Base-by-base conservation (phyloP, 2,113 vertebrate species). In the Acinonyx jubatus region DNA sequence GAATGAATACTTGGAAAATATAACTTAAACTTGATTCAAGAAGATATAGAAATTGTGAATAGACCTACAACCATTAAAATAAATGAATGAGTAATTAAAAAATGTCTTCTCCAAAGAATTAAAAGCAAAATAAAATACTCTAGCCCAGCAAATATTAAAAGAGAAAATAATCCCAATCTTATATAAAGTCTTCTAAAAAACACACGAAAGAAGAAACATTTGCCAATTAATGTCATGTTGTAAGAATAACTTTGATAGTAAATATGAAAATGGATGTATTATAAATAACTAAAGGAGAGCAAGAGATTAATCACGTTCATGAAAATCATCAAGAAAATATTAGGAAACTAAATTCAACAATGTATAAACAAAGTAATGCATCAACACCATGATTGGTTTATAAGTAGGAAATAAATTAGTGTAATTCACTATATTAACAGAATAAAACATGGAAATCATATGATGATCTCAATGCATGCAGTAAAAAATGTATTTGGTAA, bases 271-370 rank as follows among this genome's bases (percentile, higher is more conserved):
- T 38, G 48, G 13, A 16, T 27, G 25, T 73, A 82, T 36, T 68
- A 84, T 61, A 85, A 21, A 66, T 38, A 85, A 33, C n/a, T 36
- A 74, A 81, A 88, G 3, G 6, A 38, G 38, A 88, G 48, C 52
- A 63, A 61, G n/a, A 63, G 21, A 36, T 33, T 14, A 92, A 66
- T 61, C 29, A 63, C 18, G 65, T 57, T 84, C 50, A 69, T 50
- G 14, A 71, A 88, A 78, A 71, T 31, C 89, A 82, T 79, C n/a
- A 94, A 88, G 68, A 94, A 94, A 94, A 93, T 81, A 71, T 82
- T 91, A 91, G 36, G 45, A 87, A 90, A 11, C 29, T 50, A 92
- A 76, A 76, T 86, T 92, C 5, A 84, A n/a, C 50, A 50, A 78
- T 61, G 23, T n/a, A 50, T 84, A 84, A 78, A 89, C 80, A 41